Conservation (phyloP, 2,888 invertebrate genomes). For the Rhorus exstirpatorius region DNA sequence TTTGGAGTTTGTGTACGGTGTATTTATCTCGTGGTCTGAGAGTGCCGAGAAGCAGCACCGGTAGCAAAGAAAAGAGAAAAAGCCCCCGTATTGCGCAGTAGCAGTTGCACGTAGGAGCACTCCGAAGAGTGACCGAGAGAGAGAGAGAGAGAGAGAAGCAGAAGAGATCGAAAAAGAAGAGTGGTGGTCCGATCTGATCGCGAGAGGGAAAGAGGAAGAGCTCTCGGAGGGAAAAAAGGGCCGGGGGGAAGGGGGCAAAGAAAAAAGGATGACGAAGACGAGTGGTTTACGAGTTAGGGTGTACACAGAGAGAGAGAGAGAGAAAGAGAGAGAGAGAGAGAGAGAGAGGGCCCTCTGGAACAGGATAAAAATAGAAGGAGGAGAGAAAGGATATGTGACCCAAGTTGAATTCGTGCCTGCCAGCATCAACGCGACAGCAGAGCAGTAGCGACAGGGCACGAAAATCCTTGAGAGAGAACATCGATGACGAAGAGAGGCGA, state of each 20-base stretch:
- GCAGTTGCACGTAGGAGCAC: conserved; percentile 66
- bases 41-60: conserved; percentile 58
- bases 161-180: conserved; percentile 40
- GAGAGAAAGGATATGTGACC: conserved; percentile 33
- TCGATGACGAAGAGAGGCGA: conserved; percentile 49
- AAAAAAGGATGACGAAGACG: conserved; percentile 53
- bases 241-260: conserved; percentile 44
- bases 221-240: conserved; percentile 18
- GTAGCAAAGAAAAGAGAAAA: conserved; percentile 40
- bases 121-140: conserved; percentile 58
- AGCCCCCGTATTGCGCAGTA: conserved; percentile 66
- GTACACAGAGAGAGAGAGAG: conserved; percentile 42
- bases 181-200: conserved; percentile 9
- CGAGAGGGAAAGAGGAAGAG: conserved; percentile 71
- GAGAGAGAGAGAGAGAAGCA: conserved; percentile 33
- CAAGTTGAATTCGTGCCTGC: conserved; percentile 54
- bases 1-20: conserved; percentile 40
- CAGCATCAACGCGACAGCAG: not conserved
- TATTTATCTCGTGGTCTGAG: conserved; percentile 68
- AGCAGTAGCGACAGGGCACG: conserved; percentile 41
- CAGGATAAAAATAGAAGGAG: conserved; percentile 74
- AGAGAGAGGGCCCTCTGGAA: conserved; percentile 79
- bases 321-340: conserved; percentile 74
- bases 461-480: conserved; percentile 66
- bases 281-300: conserved; percentile 71